Percentiles rank a stretch among this genome's conserved stretches.
Evolutionary conservation across 1,140 invertebrate genomes (phyloP).

Genomic region (Cotesia vestalis): DNA sequence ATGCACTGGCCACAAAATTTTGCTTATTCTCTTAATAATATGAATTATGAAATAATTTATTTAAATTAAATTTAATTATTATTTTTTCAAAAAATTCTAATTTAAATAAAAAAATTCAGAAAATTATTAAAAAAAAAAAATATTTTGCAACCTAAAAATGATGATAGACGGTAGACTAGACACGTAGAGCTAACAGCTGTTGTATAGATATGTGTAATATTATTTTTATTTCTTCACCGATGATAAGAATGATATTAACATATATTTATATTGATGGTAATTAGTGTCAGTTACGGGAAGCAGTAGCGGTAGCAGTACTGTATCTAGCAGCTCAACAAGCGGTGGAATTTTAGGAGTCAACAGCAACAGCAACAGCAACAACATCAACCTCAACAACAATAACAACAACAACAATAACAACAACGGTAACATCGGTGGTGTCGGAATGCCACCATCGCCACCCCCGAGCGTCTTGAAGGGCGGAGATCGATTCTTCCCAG

Average conservation of each 20-base stretch:
- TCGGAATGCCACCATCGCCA: constrained; percentile 61
- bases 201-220: constrained; percentile 2
- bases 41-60: too few species aligned
- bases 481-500: constrained; percentile 59
- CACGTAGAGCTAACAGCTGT: background rate
- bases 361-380: too few species aligned
- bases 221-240: background rate
- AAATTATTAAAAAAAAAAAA: too few species aligned
- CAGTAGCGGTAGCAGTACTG: constrained; percentile 61
- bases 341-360: constrained; percentile 64
- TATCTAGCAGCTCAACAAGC: constrained; percentile 59
- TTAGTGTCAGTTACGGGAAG: constrained; percentile 53
- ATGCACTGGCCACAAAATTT: too few species aligned
- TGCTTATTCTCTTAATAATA: too few species aligned
- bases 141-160: too few species aligned
- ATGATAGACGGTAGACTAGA: too few species aligned
- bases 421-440: constrained; percentile 46
- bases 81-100: too few species aligned
- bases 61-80: too few species aligned
- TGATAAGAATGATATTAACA: background rate
- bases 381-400: too few species aligned
- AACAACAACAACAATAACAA: constrained; percentile 46
- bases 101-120: too few species aligned
- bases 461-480: constrained; percentile 62
- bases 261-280: constrained; percentile 26